These are phyloP conservation scores for Anodontia alba DNA, from an alignment of 2,888 invertebrate genomes.

Conservation along the genomic window DNA sequence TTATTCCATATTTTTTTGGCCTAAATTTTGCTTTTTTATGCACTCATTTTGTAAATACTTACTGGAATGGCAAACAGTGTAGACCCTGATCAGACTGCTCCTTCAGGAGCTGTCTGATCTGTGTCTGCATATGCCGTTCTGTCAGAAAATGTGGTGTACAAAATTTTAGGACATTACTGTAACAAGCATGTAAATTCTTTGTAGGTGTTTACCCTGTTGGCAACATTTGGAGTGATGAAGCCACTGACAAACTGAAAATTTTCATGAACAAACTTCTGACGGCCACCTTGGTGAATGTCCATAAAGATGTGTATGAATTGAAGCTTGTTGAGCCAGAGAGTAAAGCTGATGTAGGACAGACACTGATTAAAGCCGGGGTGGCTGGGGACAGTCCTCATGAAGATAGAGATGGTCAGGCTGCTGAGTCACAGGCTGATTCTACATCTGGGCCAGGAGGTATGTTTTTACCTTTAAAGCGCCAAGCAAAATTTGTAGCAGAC, in stretches of 20 bases:
- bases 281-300: constrained; percentile 33
- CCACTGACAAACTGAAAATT: constrained; percentile 27
- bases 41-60: too few species aligned
- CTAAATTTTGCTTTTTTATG: too few species aligned
- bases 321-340: constrained; percentile 28
- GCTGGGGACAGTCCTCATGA: constrained; percentile 16
- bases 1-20: too few species aligned
- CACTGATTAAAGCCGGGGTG: constrained; percentile 34
- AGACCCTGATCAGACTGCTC: too few species aligned
- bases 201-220: constrained; percentile 43
- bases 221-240: constrained; percentile 35
- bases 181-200: not conserved
- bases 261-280: constrained; percentile 34
- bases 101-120: too few species aligned
- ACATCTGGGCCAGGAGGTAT: not conserved
- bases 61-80: too few species aligned
- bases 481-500: too few species aligned
- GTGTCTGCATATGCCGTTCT: too few species aligned
- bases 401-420: not conserved
- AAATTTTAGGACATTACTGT: too few species aligned
- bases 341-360: constrained; percentile 25
- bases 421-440: not conserved
- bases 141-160: too few species aligned
- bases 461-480: too few species aligned
- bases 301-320: constrained; percentile 37